phyloP scores from a whole-genome alignment of 2,797 vertebrate genomes.

The Gallinago stenura region DNA sequence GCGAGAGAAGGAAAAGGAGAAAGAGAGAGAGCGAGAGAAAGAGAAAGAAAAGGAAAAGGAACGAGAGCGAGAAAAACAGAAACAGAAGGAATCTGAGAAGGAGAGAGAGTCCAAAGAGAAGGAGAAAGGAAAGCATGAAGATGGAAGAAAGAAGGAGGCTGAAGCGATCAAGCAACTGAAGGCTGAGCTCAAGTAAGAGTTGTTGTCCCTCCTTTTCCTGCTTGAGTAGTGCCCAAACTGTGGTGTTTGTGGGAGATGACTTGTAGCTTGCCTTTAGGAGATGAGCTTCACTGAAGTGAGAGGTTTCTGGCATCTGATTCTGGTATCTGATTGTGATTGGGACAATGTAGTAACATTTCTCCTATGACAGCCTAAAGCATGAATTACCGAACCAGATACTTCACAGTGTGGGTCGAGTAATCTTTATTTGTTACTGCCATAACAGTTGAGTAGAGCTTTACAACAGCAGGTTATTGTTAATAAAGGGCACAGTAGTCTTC shows the following conservation, averaged over 20 bases:
- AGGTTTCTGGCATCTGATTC: not conserved
- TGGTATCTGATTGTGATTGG: not conserved
- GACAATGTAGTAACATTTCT: not conserved
- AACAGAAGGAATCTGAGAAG: slow-evolving; percentile 79
- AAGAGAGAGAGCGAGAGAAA: slow-evolving; percentile 75
- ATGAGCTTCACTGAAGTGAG: not conserved
- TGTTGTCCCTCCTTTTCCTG: not conserved
- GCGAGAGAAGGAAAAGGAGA: slow-evolving; percentile 87
- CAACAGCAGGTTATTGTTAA: not conserved
- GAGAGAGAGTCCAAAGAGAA: slow-evolving; percentile 81
- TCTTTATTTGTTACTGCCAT: not conserved
- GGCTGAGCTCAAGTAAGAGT: slow-evolving; percentile 91
- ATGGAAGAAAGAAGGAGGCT: slow-evolving; percentile 92
- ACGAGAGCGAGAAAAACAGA: slow-evolving; percentile 79
- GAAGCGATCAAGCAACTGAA: slow-evolving; percentile 93
- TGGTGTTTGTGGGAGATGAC: accelerated
- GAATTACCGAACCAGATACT: not conserved
- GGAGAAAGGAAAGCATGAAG: slow-evolving; percentile 83
- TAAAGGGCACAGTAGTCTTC: not conserved
- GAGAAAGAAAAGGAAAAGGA: slow-evolving; percentile 78
- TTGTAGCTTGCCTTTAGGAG: accelerated
- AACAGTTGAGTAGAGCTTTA: not conserved
- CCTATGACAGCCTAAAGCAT: not conserved
- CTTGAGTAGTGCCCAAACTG: not conserved
- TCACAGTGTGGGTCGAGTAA: not conserved